Conservation (phyloP, 2,888 invertebrate species). For the Xanthia togata region DNA sequence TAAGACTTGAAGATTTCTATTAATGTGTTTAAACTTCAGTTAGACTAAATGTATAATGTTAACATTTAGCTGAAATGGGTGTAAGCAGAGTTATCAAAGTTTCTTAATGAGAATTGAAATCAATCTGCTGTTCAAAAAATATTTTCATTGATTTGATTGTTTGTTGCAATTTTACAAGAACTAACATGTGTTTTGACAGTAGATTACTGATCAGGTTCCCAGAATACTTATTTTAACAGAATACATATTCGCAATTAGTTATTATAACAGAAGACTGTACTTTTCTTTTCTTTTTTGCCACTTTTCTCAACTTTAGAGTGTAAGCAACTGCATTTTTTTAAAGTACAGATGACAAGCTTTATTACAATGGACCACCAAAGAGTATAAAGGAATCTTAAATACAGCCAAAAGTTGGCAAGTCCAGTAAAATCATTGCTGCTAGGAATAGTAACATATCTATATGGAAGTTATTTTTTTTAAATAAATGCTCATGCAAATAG, state of each 20-base stretch:
- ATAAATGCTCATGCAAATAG: slow-evolving; percentile 34
- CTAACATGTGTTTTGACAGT: neutral
- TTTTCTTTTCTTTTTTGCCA: neutral
- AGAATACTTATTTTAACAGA: too few species aligned
- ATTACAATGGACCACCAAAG: neutral
- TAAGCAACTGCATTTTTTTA: neutral
- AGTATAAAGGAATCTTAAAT: neutral
- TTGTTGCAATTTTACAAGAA: neutral
- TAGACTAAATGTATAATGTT: slow-evolving; percentile 24
- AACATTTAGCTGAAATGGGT: slow-evolving; percentile 5
- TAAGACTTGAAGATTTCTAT: slow-evolving; percentile 64
- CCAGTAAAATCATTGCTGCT: slow-evolving; percentile 8
- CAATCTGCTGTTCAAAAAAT: neutral
- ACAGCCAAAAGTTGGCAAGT: neutral
- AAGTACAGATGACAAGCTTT: neutral
- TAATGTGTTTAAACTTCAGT: slow-evolving; percentile 46
- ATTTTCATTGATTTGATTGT: neutral
- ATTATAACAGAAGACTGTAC: neutral
- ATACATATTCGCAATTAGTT: neutral
- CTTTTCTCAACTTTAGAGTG: neutral
- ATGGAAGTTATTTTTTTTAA: slow-evolving; percentile 9
- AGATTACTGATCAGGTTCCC: neutral
- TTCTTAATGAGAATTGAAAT: neutral
- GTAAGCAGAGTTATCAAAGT: slow-evolving; percentile 29
- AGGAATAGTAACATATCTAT: neutral